Evolutionary conservation across 2,113 vertebrate genomes (phyloP).

Genomic region (Octodon degus): DNA sequence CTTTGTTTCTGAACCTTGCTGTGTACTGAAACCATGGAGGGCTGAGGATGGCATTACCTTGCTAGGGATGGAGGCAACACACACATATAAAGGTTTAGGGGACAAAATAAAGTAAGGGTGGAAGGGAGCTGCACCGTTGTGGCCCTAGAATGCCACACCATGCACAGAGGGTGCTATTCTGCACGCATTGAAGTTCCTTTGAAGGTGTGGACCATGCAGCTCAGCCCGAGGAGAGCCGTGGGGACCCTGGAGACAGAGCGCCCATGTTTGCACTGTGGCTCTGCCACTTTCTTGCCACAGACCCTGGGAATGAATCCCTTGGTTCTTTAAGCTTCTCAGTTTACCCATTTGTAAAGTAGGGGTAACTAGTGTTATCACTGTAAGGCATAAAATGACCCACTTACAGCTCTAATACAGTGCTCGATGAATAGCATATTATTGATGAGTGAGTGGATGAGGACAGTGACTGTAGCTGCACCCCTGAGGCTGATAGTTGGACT

Average conservation of each 20-base stretch:
- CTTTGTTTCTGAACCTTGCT: neutral
- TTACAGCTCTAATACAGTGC: neutral
- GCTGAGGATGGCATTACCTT: neutral
- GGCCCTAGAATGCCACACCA: neutral
- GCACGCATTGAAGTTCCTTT: rapidly evolving
- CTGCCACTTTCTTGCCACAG: neutral
- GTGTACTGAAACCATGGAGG: no score
- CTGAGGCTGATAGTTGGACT: neutral
- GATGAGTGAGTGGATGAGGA: neutral
- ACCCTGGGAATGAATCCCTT: neutral
- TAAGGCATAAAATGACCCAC: neutral
- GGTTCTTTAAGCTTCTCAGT: neutral
- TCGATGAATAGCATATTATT: neutral
- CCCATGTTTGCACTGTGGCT: no score
- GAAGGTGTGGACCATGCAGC: neutral
- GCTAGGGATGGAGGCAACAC: neutral
- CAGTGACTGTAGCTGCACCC: neutral
- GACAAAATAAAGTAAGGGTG: neutral
- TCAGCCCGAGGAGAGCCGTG: rapidly evolving
- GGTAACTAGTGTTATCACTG: neutral
- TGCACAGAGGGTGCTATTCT: neutral
- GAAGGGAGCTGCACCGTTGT: no score
- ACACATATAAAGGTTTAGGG: neutral
- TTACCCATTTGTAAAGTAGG: neutral
- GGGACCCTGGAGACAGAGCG: rapidly evolving